These are phyloP conservation scores for Halictus ligatus DNA, from an alignment of 2,888 invertebrate species.

Conservation along the genomic window DNA sequence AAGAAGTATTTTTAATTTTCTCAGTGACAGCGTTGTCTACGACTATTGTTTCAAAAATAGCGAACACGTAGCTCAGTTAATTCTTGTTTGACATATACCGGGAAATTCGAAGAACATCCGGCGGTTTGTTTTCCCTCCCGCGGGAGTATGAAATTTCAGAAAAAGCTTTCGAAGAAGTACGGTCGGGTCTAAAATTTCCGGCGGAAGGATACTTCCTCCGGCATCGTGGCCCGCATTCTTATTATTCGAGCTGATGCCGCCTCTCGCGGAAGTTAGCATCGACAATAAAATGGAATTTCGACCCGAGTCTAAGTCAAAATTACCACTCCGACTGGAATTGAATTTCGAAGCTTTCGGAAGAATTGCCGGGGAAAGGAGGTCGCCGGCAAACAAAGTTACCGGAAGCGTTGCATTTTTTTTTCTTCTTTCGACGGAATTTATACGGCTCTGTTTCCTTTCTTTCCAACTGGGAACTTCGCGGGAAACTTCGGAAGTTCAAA, in stretches of 20 bases:
- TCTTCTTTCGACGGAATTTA: not conserved
- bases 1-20: not conserved
- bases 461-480: not conserved
- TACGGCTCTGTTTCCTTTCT: conserved; percentile 26
- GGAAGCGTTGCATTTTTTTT: not conserved
- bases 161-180: conserved; percentile 1
- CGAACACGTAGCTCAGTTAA: not conserved
- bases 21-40: not conserved
- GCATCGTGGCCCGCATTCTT: conserved; percentile 3
- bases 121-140: no score
- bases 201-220: not conserved
- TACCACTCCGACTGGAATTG: conserved; percentile 25
- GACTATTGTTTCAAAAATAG: not conserved
- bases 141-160: conserved; percentile 6
- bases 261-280: conserved; percentile 1
- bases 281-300: conserved; percentile 16
- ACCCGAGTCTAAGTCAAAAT: conserved; percentile 25
- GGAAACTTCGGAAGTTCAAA: not conserved
- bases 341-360: conserved; percentile 28
- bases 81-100: not conserved
- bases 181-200: not conserved
- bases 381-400: conserved; percentile 13
- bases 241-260: conserved; percentile 10
- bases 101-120: not conserved
- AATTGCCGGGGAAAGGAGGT: conserved; percentile 27